Base-by-base conservation (phyloP, 2,888 invertebrate genomes). In the Trichopria drosophilae region DNA sequence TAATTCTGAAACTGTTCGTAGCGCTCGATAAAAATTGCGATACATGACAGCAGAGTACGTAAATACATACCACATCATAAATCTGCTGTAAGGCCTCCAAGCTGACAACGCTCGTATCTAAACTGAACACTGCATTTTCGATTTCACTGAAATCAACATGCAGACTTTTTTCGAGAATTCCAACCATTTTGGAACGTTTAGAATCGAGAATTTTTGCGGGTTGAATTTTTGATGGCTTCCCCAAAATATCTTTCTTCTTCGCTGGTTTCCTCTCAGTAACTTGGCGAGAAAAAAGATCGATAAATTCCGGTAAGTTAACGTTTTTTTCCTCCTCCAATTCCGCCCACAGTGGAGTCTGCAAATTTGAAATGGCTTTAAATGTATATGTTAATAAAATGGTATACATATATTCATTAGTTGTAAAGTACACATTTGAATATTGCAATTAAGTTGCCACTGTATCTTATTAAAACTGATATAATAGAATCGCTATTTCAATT, bases 171-270 rank as follows among this genome's bases (percentile, higher is more conserved):
- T 95, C 88, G 19, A 96, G 82, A 65, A 97, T 97, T 6, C 95
- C 96, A 9, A 97, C 91, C 71, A 89, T 93, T 72, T 95, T 95
- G 0, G 95, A 95, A 59, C 96, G 79, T 74, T 96, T 96, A 57
- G 89, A 84, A 69, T 96, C 95, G 58, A 97, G 79, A 57, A 96
- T 84, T 77, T 96, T 95, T 1, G 90, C 86, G 0, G 88, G 86
- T 70, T 87, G 83, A 16, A 84, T 81, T 69, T 90, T 90, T 0
- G 85, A 81, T 55, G 86, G 83, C 39, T 85, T 84, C 13, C 82
- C 79, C 1, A 47, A 48, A 1, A 50, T 50, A 15, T 64, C 64
- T 68, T 85, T 86, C 69, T 88, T 89, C 61, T 86, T 85, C 1
- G 85, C 81, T 6, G 84, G 84, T 43, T 88, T 89, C 35, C 84